A percentile compares a stretch with the other conserved stretches of the same genome.
Conservation (phyloP, 2,888 invertebrate species). For the Timema podura region DNA sequence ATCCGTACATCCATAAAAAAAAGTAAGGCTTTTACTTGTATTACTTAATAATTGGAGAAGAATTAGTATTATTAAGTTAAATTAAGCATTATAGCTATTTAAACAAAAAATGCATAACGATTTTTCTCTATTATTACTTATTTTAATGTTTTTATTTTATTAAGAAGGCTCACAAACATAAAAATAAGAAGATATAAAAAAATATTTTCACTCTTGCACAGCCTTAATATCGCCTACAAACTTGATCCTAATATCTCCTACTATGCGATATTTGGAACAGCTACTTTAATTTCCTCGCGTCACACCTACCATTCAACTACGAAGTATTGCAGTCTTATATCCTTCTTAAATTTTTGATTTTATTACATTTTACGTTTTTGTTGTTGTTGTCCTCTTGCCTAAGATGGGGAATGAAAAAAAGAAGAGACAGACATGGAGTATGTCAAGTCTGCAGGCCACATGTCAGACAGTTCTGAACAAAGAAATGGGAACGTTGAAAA, state of each 20-base stretch:
- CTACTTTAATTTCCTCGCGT: slow-evolving; percentile 1
- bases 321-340: background rate
- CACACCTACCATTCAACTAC: slow-evolving; percentile 7
- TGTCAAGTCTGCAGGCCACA: slow-evolving; percentile 10
- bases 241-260: background rate
- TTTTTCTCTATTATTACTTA: too few species aligned
- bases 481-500: slow-evolving; percentile 7
- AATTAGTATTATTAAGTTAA: too few species aligned
- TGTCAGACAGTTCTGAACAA: slow-evolving; percentile 8
- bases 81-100: too few species aligned
- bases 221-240: slow-evolving; percentile 12
- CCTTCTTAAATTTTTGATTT: background rate
- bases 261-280: slow-evolving; percentile 4
- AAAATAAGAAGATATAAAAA: too few species aligned
- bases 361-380: background rate
- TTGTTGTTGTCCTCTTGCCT: background rate
- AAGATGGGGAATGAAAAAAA: background rate
- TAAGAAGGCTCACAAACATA: too few species aligned
- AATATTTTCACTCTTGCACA: too few species aligned
- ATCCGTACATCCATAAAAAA: too few species aligned
- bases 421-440: slow-evolving; percentile 3
- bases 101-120: too few species aligned
- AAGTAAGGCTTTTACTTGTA: too few species aligned
- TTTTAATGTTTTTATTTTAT: too few species aligned
- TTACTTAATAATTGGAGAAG: too few species aligned